These are phyloP conservation scores for Crotalus tigris DNA, from an alignment of 2,113 vertebrate genomes.

Conservation along the genomic window DNA sequence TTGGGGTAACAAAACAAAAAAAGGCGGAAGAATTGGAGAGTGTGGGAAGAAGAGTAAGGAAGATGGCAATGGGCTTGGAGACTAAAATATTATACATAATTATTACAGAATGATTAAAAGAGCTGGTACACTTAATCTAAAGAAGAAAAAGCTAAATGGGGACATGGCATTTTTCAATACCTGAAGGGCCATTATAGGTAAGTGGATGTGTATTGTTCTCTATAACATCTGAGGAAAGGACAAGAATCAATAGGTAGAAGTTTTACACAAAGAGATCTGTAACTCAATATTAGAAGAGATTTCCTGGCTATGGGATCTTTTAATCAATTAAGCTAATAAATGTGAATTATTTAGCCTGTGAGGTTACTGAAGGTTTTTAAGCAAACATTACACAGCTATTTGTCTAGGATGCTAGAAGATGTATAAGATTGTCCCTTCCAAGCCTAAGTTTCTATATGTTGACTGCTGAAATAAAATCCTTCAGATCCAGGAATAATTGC, in stretches of 20 bases:
- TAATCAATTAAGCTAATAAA: not conserved
- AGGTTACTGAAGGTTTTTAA: not conserved
- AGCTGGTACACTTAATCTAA: not conserved
- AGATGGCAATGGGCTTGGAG: not conserved
- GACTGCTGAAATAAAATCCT: not conserved
- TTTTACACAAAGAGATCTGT: not conserved
- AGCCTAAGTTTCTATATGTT: not conserved
- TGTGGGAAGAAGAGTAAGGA: not conserved
- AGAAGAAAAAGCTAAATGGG: not conserved
- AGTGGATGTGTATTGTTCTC: not conserved
- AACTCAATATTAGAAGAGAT: not conserved
- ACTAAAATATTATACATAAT: not conserved
- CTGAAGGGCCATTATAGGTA: not conserved
- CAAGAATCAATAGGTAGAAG: not conserved
- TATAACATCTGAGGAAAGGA: not conserved
- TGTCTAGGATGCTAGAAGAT: not conserved
- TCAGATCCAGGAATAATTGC: not conserved
- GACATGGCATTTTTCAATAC: not conserved
- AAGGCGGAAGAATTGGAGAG: not conserved
- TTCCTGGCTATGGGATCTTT: not conserved
- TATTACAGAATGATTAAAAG: not conserved
- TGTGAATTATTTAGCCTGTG: not conserved
- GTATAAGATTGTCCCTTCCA: not conserved
- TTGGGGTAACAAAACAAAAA: not conserved
- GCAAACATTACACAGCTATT: not conserved